These are phyloP conservation scores for Phalacrocorax brasilianus DNA, from an alignment of 2,113 vertebrate species.

Conservation along the genomic window DNA sequence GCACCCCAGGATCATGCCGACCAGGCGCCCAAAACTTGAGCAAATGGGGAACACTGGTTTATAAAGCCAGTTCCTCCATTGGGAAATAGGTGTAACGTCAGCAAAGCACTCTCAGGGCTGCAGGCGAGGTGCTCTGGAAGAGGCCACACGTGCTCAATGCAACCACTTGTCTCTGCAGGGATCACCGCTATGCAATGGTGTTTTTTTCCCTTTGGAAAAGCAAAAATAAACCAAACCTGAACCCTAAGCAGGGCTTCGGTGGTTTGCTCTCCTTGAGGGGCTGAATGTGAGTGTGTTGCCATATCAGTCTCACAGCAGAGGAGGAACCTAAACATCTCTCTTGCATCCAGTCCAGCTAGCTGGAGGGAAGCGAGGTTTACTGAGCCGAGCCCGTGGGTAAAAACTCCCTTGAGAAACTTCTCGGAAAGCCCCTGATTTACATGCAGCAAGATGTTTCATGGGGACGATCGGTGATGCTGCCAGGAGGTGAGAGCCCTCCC, in stretches of 20 bases:
- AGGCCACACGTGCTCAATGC: background rate
- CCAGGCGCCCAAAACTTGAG: background rate
- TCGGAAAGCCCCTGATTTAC: background rate
- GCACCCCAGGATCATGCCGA: background rate
- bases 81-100: background rate
- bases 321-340: background rate
- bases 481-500: background rate
- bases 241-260: background rate
- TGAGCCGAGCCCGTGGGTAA: background rate
- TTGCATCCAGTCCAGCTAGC: background rate
- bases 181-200: background rate
- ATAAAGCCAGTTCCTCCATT: fast-evolving
- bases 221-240: background rate
- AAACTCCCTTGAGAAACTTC: background rate
- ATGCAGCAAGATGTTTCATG: background rate
- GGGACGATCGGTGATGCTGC: background rate
- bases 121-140: background rate
- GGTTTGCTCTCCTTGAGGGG: background rate
- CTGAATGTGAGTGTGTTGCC: background rate
- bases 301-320: background rate
- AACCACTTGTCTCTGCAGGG: background rate
- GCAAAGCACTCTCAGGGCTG: background rate
- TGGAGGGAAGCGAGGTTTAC: background rate
- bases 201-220: background rate
- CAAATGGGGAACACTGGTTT: background rate